Percentiles rank a stretch among this genome's conserved stretches.
Conservation (phyloP, 2,797 vertebrate species). For the Anabacerthia variegaticeps region DNA sequence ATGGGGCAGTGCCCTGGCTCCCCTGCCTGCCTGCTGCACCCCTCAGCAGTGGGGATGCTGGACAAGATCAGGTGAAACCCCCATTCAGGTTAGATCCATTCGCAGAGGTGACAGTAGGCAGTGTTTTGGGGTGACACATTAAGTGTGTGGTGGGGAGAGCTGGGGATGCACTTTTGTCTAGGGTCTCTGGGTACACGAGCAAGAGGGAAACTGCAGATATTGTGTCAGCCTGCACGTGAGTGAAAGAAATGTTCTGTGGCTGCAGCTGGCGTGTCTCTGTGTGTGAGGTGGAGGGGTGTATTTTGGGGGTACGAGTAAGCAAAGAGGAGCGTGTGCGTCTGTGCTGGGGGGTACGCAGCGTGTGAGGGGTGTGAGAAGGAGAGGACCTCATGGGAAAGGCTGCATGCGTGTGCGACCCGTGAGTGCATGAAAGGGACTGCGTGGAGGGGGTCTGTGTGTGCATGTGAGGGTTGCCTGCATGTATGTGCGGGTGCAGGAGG, state of each 20-base stretch:
- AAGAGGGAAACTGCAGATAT: fast-evolving
- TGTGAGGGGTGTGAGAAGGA: neutral
- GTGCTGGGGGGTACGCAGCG: neutral
- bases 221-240: fast-evolving
- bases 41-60: neutral
- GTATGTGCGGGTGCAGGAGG: neutral
- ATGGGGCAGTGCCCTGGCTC: neutral
- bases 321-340: fast-evolving
- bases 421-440: neutral
- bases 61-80: neutral
- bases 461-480: neutral
- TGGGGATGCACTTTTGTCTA: fast-evolving
- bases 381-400: neutral
- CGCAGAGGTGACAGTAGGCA: neutral
- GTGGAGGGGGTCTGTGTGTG: too few species aligned
- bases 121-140: neutral
- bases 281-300: fast-evolving
- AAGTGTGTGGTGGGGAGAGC: neutral
- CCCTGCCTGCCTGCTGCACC: neutral
- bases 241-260: neutral
- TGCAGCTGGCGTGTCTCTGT: fast-evolving
- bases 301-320: neutral
- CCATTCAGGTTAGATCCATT: neutral
- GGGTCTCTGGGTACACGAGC: neutral
- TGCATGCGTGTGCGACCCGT: fast-evolving